phyloP scores from a whole-genome alignment of 2,888 invertebrate genomes.

The Leptodirus hochenwartii region DNA sequence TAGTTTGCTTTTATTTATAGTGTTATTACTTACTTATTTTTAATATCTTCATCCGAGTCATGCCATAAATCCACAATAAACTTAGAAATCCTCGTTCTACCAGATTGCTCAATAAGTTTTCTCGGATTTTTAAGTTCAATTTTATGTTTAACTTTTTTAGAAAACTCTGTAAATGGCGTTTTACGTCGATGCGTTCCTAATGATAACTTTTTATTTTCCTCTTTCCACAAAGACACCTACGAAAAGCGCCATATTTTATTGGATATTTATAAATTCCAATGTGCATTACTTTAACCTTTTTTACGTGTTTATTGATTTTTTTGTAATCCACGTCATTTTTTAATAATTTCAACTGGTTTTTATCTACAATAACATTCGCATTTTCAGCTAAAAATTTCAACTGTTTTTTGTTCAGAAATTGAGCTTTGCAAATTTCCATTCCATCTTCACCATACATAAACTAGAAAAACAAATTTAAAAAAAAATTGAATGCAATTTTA shows the following conservation, averaged over 20 bases:
- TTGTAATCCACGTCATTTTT: constrained; percentile 35
- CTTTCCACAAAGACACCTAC: no score
- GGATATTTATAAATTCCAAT: constrained; percentile 2
- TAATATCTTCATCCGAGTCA: constrained; percentile 30
- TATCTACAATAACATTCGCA: constrained; percentile 40
- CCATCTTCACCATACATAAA: constrained; percentile 91
- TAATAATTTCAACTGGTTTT: constrained; percentile 35
- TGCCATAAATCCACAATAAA: constrained; percentile 50
- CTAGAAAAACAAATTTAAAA: constrained; percentile 23
- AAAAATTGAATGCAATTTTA: no score
- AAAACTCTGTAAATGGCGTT: constrained; percentile 43
- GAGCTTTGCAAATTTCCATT: constrained; percentile 72
- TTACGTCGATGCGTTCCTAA: no score
- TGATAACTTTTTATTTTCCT: constrained; percentile 9
- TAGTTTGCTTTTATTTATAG: background rate
- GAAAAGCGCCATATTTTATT: no score
- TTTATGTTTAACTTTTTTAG: constrained; percentile 30
- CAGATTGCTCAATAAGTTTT: constrained; percentile 30
- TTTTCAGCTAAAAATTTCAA: constrained; percentile 73
- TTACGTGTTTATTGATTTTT: constrained; percentile 21
- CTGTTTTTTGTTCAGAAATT: constrained; percentile 61
- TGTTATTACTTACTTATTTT: constrained; percentile 27
- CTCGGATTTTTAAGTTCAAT: constrained; percentile 28
- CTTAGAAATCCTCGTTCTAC: constrained; percentile 39
- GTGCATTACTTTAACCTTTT: constrained; percentile 6